Evolutionary conservation across 2,113 vertebrate species (phyloP).

Genomic region (Cepphus grylle): DNA sequence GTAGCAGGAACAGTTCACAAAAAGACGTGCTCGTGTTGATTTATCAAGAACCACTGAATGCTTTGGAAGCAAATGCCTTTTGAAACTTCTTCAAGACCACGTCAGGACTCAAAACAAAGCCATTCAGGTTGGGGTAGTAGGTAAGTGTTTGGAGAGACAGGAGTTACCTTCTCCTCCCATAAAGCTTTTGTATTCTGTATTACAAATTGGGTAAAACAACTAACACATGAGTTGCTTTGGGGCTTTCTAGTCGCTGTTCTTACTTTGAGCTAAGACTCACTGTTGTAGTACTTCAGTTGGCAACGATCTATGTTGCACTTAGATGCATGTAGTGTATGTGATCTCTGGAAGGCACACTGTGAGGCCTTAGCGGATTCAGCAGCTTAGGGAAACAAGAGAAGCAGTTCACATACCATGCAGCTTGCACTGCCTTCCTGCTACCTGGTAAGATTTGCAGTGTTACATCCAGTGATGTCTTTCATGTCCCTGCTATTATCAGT

Average conservation of each 20-base stretch:
- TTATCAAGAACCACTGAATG: conserved; percentile 66
- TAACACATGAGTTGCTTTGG: not conserved
- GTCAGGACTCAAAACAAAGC: conserved; percentile 46
- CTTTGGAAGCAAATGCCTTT: conserved; percentile 76
- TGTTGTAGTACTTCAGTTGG: not conserved
- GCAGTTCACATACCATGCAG: not conserved
- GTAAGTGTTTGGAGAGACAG: conserved; percentile 59
- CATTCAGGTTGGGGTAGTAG: conserved; percentile 87
- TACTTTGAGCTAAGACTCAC: not conserved
- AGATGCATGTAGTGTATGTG: fast-evolving
- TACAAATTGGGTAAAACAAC: not conserved
- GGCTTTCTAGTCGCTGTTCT: not conserved
- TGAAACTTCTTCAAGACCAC: conserved; percentile 75
- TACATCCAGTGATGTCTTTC: not conserved
- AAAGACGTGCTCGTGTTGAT: conserved; percentile 54
- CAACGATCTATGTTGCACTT: not conserved
- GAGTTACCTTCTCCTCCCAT: not conserved
- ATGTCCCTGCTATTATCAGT: not conserved
- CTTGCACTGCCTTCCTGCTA: not conserved
- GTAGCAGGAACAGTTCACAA: conserved; percentile 69
- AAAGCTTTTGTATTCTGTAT: not conserved
- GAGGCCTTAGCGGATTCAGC: not conserved
- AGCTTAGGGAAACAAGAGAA: not conserved
- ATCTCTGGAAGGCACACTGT: not conserved
- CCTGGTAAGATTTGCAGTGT: not conserved